These are phyloP conservation scores for Eupithecia insigniata DNA, from an alignment of 2,888 invertebrate species.

Conservation along the genomic window DNA sequence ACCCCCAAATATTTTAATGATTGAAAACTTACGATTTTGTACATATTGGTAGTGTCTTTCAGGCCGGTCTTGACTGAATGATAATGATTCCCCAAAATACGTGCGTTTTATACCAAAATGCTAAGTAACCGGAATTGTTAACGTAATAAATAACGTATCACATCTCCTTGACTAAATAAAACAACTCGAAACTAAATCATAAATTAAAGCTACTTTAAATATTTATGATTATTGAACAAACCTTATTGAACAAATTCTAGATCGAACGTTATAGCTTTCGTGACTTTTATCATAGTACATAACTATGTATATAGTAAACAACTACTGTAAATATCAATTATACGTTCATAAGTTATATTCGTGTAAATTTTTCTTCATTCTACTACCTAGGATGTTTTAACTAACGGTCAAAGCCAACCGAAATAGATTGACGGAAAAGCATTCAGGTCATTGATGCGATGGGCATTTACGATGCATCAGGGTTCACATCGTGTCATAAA, in stretches of 20 bases:
- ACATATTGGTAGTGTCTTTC: constrained; percentile 37
- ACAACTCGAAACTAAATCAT: neutral
- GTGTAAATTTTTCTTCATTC: no score
- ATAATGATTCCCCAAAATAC: constrained; percentile 19
- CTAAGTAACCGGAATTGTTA: constrained; percentile 31
- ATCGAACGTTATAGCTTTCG: neutral
- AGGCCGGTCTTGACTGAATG: constrained; percentile 38
- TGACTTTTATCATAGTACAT: no score
- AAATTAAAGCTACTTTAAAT: constrained; percentile 2
- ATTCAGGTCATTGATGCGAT: no score
- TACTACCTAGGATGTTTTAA: no score
- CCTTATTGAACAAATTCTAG: neutral
- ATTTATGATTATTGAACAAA: neutral
- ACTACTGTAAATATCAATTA: no score
- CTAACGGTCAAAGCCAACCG: no score
- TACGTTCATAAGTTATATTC: no score
- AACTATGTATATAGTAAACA: no score
- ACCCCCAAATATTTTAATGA: neutral
- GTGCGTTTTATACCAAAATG: constrained; percentile 32
- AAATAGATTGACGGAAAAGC: no score
- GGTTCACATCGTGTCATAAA: no score
- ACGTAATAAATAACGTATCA: neutral
- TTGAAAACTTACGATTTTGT: constrained; percentile 34
- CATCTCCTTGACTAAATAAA: constrained; percentile 1
- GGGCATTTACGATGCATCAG: no score